Percentiles rank a stretch among this genome's conserved stretches.
Conservation (phyloP, 2,888 invertebrate genomes). For the Rambutsinella grinnellia region DNA sequence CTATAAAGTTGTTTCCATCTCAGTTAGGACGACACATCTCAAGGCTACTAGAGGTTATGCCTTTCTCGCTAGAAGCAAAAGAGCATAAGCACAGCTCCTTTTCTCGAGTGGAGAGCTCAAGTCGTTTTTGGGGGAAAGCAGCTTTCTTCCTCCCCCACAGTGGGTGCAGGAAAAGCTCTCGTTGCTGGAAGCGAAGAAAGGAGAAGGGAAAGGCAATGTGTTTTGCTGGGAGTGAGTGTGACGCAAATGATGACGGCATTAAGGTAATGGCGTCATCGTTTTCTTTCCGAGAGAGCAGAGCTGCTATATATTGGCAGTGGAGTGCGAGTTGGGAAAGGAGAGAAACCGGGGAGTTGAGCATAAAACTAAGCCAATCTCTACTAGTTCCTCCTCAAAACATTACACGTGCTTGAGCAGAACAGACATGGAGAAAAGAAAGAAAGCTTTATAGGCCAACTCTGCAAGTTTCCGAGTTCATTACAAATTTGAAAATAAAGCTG, state of each 20-base stretch:
- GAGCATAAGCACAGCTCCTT: conserved; percentile 1
- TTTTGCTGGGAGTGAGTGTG: conserved; percentile 55
- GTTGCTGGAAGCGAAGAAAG: conserved; percentile 1
- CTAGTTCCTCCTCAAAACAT: conserved; percentile 61
- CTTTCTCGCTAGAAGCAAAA: conserved; percentile 14
- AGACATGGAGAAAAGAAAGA: conserved; percentile 27
- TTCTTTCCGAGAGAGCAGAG: not conserved
- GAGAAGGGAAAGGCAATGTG: conserved; percentile 32
- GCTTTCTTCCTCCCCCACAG: conserved; percentile 47
- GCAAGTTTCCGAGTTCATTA: not conserved
- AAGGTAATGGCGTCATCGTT: conserved; percentile 64
- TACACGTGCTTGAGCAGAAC: conserved; percentile 64
- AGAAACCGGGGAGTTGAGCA: conserved; percentile 47
- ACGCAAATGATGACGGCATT: conserved; percentile 65
- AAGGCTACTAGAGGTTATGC: conserved; percentile 21
- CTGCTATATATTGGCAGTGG: not conserved
- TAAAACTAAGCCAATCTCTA: conserved; percentile 52
- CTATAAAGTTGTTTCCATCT: conserved; percentile 34
- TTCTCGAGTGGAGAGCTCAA: conserved; percentile 7
- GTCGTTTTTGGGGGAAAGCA: not conserved
- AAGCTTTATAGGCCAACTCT: not conserved
- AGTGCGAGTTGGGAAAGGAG: not conserved
- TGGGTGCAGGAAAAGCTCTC: conserved; percentile 41
- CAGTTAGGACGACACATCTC: not conserved
- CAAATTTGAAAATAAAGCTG: conserved; percentile 3